Conservation (phyloP, 1,140 invertebrate species). For the Drosophila melanica region DNA sequence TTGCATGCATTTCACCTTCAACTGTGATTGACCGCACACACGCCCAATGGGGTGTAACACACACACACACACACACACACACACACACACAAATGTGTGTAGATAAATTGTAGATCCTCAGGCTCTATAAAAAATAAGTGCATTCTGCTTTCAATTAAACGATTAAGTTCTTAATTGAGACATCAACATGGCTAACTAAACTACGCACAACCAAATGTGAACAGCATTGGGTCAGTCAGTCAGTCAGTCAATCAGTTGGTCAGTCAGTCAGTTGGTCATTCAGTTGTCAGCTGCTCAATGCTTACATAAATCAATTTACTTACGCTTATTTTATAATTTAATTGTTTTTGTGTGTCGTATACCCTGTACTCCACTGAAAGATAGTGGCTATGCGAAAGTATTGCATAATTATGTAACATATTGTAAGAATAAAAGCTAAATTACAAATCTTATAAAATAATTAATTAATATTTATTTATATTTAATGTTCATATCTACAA, state of each 20-base stretch:
- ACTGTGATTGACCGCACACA: conserved; percentile 46
- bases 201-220: conserved; percentile 30
- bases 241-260: conserved; percentile 21
- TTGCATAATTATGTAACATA: background rate
- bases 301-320: conserved; percentile 79
- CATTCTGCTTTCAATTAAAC: conserved; percentile 57
- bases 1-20: conserved; percentile 39
- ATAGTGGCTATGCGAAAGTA: background rate
- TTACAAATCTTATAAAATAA: too few relatives aligned
- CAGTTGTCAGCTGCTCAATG: conserved; percentile 37
- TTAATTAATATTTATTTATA: too few relatives aligned
- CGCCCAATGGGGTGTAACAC: conserved; percentile 6
- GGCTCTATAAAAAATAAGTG: conserved; percentile 13
- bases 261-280: conserved; percentile 15
- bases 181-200: conserved; percentile 45
- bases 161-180: conserved; percentile 59
- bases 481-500: too few relatives aligned
- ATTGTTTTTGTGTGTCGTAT: conserved; percentile 57
- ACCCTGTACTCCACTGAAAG: conserved; percentile 1
- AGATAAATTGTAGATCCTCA: conserved; percentile 44
- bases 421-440: too few relatives aligned
- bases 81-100: background rate
- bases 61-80: conserved; percentile 24
- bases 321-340: conserved; percentile 77
- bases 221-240: conserved; percentile 27